Evolutionary conservation across 2,113 vertebrate genomes (phyloP).

Genomic region (Callionymus lyra): DNA sequence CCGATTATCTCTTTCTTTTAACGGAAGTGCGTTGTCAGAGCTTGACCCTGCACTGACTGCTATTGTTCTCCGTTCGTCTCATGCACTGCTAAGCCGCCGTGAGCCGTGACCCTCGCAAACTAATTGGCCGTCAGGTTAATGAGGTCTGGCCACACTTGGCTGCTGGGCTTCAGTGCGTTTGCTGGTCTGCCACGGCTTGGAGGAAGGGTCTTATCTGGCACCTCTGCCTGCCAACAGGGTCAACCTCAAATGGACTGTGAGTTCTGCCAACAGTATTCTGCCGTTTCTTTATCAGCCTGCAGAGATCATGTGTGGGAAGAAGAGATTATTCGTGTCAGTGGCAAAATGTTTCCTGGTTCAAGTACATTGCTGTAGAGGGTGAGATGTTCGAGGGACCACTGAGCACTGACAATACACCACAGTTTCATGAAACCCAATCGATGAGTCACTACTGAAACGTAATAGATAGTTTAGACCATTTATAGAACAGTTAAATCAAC

Average conservation of each 20-base stretch:
- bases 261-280: slow-evolving; percentile 18
- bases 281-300: too few relatives aligned
- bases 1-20: slow-evolving; percentile 16
- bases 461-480: too few relatives aligned
- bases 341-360: too few relatives aligned
- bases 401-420: too few relatives aligned
- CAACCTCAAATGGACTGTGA: neutral
- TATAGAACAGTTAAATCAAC: too few relatives aligned
- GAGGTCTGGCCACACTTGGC: slow-evolving; percentile 4
- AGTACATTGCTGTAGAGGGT: too few relatives aligned
- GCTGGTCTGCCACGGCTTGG: slow-evolving; percentile 23
- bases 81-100: slow-evolving; percentile 38
- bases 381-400: too few relatives aligned
- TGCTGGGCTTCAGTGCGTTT: too few relatives aligned
- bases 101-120: slow-evolving; percentile 49
- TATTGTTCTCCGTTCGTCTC: slow-evolving; percentile 25
- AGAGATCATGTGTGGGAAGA: too few relatives aligned
- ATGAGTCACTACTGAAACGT: too few relatives aligned
- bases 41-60: slow-evolving; percentile 30
- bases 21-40: slow-evolving; percentile 2
- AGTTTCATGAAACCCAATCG: too few relatives aligned
- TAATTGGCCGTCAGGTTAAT: slow-evolving; percentile 55
- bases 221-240: neutral
- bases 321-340: too few relatives aligned
- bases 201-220: slow-evolving; percentile 22